Base-by-base conservation (phyloP, 2,888 invertebrate species). In the Euproctis similis region DNA sequence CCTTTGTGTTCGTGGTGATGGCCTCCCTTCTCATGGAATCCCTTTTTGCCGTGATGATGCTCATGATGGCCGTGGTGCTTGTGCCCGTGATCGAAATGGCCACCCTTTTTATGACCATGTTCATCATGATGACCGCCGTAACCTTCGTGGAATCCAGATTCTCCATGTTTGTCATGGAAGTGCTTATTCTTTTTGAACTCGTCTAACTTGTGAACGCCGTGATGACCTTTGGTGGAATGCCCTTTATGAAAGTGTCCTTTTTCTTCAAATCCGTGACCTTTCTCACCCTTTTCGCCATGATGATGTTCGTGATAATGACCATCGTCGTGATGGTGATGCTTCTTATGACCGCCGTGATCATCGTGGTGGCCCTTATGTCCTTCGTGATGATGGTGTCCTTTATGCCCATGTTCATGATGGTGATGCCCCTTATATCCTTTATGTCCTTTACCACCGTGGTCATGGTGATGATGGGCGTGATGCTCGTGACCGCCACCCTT, bases 181-280 rank as follows among this genome's bases (percentile, higher is more conserved):
- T 94, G 92, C 55, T 93, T 93, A 53, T 93, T 88, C 63, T 94
- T 94, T 63, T 93, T 92, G 74, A 89, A 92, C 66, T 94, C 94
- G 68, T 94, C 92, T 64, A 92, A 63, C 66, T 94, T 94, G 74
- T 94, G 93, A 1, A 93, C 87, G 44, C 93, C 90, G 60, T 94
- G 94, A 52, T 93, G 92, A 26, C 94, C 93, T 64, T 94, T 92
- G 34, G 93, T 94, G 50, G 90, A 91, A 74, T 94, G 93, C 0
- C 94, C 94, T 56, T 94, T 94, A 44, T 92, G 91, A 71, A 89
- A 93, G 44, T 88, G 87, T 16, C 93, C 93, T 26, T 81, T 80
- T 42, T 81, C 84, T 59, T 86, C 85, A 31, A 77, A 78, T 4
- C 73, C 73, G 41, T 76, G 75, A 1, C 88, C 88, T 41, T 89